Evolutionary conservation across 2,113 vertebrate genomes (phyloP).

Genomic region (Sylvilagus bachmani): DNA sequence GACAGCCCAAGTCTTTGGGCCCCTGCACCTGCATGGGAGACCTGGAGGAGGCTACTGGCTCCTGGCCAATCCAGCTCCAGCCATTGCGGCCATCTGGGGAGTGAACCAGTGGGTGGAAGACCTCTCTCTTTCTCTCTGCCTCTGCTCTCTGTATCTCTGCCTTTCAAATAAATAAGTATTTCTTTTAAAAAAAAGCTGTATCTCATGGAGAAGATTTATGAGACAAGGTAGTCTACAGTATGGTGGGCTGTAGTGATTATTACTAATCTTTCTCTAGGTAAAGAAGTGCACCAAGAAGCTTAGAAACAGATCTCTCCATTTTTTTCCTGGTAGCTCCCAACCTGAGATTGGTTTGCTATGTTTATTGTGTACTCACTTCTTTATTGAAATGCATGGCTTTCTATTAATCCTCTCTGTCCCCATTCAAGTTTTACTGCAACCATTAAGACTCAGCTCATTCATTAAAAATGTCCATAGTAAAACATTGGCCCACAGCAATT

Average conservation of each 20-base stretch:
- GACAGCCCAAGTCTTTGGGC: too few species aligned
- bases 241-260: neutral
- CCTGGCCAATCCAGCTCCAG: too few species aligned
- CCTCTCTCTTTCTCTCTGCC: too few species aligned
- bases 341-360: neutral
- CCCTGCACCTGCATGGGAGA: too few species aligned
- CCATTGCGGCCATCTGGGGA: too few species aligned
- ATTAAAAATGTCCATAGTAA: conserved; percentile 17
- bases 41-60: too few species aligned
- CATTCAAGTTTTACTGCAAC: neutral
- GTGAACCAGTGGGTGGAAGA: too few species aligned
- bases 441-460: neutral
- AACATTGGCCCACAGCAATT: neutral
- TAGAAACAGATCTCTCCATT: neutral
- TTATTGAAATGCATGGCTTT: conserved; percentile 11
- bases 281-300: conserved; percentile 22
- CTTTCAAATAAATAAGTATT: too few species aligned
- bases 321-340: neutral
- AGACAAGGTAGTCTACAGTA: neutral
- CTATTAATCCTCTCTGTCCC: neutral
- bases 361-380: neutral
- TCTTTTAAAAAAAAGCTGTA: neutral
- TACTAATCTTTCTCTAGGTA: conserved; percentile 6
- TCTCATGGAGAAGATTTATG: neutral
- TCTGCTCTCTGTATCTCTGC: too few species aligned